A percentile compares a stretch with the other conserved stretches of the same genome.
Conservation (phyloP, 2,888 invertebrate genomes). For the Brachypalpus laphriformis region DNA sequence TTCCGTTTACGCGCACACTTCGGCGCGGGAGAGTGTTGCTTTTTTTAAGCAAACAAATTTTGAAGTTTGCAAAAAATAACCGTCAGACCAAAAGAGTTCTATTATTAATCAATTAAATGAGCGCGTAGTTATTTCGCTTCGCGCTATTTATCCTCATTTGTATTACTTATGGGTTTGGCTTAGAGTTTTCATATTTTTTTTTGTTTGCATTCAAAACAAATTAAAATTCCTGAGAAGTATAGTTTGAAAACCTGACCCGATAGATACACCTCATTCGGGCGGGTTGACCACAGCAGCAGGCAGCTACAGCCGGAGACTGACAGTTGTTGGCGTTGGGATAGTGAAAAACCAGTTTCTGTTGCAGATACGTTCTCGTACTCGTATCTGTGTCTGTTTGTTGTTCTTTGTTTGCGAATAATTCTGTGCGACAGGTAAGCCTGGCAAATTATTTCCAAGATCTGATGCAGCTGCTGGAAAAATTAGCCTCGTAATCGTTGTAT, state of each 20-base stretch:
- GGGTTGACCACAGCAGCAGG: conserved; percentile 32
- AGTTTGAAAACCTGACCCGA: conserved; percentile 43
- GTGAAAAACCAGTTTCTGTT: conserved; percentile 61
- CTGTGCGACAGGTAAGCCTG: conserved; percentile 26
- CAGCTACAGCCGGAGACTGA: not conserved
- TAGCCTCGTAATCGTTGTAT: not conserved
- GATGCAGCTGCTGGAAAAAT: not conserved
- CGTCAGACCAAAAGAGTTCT: conserved; percentile 44
- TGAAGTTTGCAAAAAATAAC: conserved; percentile 28
- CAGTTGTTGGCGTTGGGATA: conserved; percentile 21
- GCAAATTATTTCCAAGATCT: conserved; percentile 7
- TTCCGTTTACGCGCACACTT: conserved; percentile 13
- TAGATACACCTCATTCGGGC: conserved; percentile 35
- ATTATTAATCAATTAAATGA: conserved; percentile 60
- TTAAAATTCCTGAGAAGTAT: conserved; percentile 59
- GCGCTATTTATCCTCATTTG: conserved; percentile 19
- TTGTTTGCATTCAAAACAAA: conserved; percentile 44
- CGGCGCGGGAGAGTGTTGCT: conserved; percentile 2
- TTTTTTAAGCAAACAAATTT: conserved; percentile 26
- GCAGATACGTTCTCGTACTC: conserved; percentile 28
- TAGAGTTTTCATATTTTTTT: conserved; percentile 11
- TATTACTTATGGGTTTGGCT: conserved; percentile 28
- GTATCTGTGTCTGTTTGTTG: conserved; percentile 23
- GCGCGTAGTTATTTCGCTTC: conserved; percentile 13
- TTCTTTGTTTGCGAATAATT: conserved; percentile 55